A percentile compares a stretch with the other conserved stretches of the same genome.
Conservation (phyloP, 2,888 invertebrate species). For the Xanthia icteritia region DNA sequence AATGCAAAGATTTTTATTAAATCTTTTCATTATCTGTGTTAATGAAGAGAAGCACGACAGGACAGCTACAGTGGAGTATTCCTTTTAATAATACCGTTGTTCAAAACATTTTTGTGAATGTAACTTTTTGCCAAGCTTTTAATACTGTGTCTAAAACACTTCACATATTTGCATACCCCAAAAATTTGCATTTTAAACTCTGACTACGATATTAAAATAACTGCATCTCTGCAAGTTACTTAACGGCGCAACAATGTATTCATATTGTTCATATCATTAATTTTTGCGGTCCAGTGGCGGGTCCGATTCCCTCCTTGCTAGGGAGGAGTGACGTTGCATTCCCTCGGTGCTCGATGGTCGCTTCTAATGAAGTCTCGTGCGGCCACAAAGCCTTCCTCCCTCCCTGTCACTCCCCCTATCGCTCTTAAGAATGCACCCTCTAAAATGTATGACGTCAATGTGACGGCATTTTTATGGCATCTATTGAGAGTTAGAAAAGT, state of each 20-base stretch:
- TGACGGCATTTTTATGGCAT: slow-evolving; percentile 34
- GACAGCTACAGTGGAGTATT: background rate
- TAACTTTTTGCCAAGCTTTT: slow-evolving; percentile 10
- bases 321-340: slow-evolving; percentile 77
- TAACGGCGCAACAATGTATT: slow-evolving; percentile 41
- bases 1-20: slow-evolving; percentile 8
- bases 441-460: slow-evolving; percentile 58
- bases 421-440: slow-evolving; percentile 69
- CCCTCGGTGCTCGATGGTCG: slow-evolving; percentile 74
- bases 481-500: slow-evolving; percentile 35
- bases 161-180: slow-evolving; percentile 36
- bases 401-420: slow-evolving; percentile 69
- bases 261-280: slow-evolving; percentile 57
- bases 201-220: slow-evolving; percentile 31
- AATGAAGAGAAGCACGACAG: background rate
- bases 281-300: slow-evolving; percentile 55
- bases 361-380: slow-evolving; percentile 85
- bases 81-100: background rate
- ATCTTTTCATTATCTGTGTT: background rate
- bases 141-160: slow-evolving; percentile 31
- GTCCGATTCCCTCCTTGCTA: slow-evolving; percentile 56
- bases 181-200: slow-evolving; percentile 39
- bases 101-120: background rate
- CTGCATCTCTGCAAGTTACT: slow-evolving; percentile 22
- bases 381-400: slow-evolving; percentile 74